These are phyloP conservation scores for Schizopygopsis malacanthus DNA, from an alignment of 2,797 vertebrate genomes.

Conservation along the genomic window DNA sequence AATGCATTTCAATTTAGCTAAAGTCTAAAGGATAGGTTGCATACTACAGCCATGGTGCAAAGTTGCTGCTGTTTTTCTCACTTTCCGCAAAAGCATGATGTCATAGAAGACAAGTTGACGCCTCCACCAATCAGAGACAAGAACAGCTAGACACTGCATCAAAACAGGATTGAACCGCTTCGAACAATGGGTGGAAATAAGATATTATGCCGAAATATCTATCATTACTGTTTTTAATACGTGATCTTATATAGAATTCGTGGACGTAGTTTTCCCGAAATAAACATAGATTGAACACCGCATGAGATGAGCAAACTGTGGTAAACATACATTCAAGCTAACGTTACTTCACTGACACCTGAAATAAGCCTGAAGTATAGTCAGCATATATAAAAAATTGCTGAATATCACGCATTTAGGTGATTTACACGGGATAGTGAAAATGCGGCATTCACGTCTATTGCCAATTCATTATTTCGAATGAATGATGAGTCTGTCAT, in stretches of 20 bases:
- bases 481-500: background rate
- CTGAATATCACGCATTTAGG: background rate
- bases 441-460: background rate
- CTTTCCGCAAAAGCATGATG: slow-evolving; percentile 84
- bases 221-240: background rate
- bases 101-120: slow-evolving; percentile 91
- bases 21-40: background rate
- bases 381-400: background rate
- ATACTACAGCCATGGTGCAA: slow-evolving; percentile 41
- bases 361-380: background rate
- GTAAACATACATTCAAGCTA: slow-evolving; percentile 34
- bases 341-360: slow-evolving; percentile 35
- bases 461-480: background rate
- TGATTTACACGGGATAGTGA: background rate
- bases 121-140: slow-evolving; percentile 80
- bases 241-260: background rate
- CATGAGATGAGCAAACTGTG: background rate
- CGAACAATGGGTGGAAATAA: slow-evolving; percentile 93
- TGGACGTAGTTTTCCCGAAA: background rate
- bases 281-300: background rate
- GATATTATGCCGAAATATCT: slow-evolving; percentile 38
- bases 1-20: background rate
- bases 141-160: slow-evolving; percentile 66
- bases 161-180: slow-evolving; percentile 99
- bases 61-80: slow-evolving; percentile 65